Evolutionary conservation across 1,140 invertebrate species (phyloP), one percentile per base, ranked within the genome.

Genomic region (Protaetia brevitarsis): DNA sequence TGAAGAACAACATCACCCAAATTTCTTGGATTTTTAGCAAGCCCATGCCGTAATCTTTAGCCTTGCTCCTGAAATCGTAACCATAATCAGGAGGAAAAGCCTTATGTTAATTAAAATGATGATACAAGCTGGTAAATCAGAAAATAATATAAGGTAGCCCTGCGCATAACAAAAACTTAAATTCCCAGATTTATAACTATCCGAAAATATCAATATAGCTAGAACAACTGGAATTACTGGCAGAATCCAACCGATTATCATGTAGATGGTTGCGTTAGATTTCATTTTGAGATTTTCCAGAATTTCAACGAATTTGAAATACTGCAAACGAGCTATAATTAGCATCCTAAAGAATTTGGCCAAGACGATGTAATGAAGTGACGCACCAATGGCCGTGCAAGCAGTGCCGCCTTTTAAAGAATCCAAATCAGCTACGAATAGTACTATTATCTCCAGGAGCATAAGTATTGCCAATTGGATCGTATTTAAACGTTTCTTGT

Each of bases 111-210:
- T 76, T 0, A 78, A 13, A 0, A 86, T 72, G 23, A 86, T 82
- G 86, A 86, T n/a, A n/a, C n/a, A n/a, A n/a, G n/a, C n/a, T n/a
- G n/a, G n/a, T 5, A 85, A 21, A 87, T 67, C 2, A 87, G 74
- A 16, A 79, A 80, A 1, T 82, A 69, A 65, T 82, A 80, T 2
- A 87, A 76, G 11, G 77, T 80, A 66, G 0, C 83, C 85, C 8
- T 75, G 80, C 0, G 84, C 84, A 75, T 86, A 87, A 64, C 85
- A 87, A 37, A 86, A 75, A 86, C 86, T 64, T 85, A 87, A 67
- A 57, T 68, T 64, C 63, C 69, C 65, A 67, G 13, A 34, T 13
- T 37, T 45, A 70, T 86, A 87, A 7, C 79, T 81, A 5, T 79
- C 62, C 10, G 75, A 72, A 68, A 81, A 77, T 11, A 82, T 68